Evolutionary conservation across 2,113 vertebrate genomes (phyloP).

Genomic region (Ictalurus furcatus): DNA sequence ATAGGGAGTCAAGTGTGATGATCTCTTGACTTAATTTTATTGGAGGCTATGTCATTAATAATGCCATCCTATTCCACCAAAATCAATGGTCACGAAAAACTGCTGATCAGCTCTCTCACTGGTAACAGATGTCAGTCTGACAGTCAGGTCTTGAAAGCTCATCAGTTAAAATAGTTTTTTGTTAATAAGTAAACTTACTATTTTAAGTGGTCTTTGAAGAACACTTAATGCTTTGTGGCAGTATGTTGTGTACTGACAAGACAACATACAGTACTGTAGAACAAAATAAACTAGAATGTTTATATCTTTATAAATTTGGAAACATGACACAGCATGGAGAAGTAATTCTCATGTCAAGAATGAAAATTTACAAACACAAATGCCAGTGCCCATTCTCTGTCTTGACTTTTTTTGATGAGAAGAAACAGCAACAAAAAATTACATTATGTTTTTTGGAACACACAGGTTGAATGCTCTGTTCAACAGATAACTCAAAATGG

Average conservation of each 20-base stretch:
- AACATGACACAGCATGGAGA: neutral
- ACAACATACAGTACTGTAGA: neutral
- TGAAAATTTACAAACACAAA: neutral
- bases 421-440: neutral
- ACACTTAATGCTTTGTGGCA: neutral
- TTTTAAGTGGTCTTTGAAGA: neutral
- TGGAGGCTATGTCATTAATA: too few relatives aligned
- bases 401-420: neutral
- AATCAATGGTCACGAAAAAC: neutral
- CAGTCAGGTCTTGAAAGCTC: neutral
- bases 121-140: neutral
- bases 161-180: neutral
- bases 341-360: neutral
- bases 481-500: conserved; percentile 1
- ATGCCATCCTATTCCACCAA: neutral
- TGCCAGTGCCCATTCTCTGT: neutral
- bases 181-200: neutral
- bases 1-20: too few relatives aligned
- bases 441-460: neutral
- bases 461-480: neutral
- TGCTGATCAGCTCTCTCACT: neutral
- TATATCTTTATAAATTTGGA: neutral
- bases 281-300: neutral
- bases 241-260: neutral
- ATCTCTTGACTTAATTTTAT: too few relatives aligned